Evolutionary conservation across 2,113 vertebrate genomes (phyloP).

Genomic region (Engystomops pustulosus): DNA sequence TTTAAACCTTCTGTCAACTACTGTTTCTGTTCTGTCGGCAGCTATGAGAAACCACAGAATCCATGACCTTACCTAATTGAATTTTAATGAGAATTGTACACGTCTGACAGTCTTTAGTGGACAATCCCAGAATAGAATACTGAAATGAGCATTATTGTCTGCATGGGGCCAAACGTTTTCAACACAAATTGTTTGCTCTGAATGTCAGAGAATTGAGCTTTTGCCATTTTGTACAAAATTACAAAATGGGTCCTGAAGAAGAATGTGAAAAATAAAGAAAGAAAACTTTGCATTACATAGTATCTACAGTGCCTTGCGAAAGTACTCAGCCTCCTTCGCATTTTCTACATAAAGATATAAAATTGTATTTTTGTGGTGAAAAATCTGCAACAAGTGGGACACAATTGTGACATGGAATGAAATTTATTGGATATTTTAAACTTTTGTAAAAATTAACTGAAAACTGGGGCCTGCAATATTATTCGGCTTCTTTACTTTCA

Average conservation of each 20-base stretch:
- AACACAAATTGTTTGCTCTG: constrained; percentile 2
- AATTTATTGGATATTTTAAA: no score
- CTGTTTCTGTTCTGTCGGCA: constrained; percentile 40
- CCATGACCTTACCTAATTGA: constrained; percentile 48
- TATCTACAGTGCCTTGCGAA: no score
- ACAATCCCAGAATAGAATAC: constrained; percentile 30
- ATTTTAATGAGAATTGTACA: constrained; percentile 53
- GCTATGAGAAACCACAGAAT: constrained; percentile 49
- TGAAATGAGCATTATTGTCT: not conserved
- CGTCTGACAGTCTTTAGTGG: constrained; percentile 39
- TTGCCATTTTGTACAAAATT: not conserved
- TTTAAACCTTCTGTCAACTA: constrained; percentile 42
- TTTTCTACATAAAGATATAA: no score
- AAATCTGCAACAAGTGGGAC: no score
- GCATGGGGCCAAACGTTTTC: not conserved
- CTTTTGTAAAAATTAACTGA: no score
- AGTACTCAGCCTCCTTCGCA: no score
- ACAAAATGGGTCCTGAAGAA: not conserved
- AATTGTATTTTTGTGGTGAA: no score
- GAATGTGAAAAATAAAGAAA: not conserved
- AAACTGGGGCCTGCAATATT: no score
- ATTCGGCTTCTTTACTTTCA: no score
- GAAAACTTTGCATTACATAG: no score
- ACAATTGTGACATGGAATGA: no score
- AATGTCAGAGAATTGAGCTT: no score